A percentile compares a stretch with the other conserved stretches of the same genome.
These are phyloP conservation scores for Suillia variegata DNA, from an alignment of 2,888 invertebrate species.

Conservation along the genomic window DNA sequence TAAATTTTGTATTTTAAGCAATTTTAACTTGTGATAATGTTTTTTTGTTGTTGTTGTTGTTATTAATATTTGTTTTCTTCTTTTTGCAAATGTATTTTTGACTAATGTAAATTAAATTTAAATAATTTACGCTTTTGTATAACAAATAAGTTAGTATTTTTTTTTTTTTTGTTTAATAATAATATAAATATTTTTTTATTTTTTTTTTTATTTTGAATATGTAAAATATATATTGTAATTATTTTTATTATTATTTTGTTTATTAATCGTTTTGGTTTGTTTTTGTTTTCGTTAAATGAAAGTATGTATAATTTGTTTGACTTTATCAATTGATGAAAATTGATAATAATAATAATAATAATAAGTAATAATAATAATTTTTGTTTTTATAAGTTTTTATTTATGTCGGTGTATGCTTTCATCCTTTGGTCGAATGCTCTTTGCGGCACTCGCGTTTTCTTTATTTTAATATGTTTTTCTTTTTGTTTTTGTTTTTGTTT, in stretches of 20 bases:
- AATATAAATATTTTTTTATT: neutral
- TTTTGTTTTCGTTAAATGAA: conserved; percentile 8
- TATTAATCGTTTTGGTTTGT: neutral
- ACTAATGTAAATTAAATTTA: neutral
- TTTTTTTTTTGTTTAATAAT: neutral
- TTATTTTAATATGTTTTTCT: conserved; percentile 13
- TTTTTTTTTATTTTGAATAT: neutral
- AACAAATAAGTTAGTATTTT: neutral
- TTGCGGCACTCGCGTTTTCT: conserved; percentile 20
- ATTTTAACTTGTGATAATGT: no score
- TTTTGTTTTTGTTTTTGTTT: neutral
- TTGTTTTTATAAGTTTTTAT: conserved; percentile 40
- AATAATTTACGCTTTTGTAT: neutral
- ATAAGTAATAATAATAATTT: no score
- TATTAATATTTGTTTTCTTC: neutral
- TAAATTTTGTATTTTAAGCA: neutral
- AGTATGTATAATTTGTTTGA: conserved; percentile 7
- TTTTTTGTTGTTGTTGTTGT: neutral
- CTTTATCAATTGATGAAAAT: neutral
- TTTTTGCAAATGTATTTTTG: no score
- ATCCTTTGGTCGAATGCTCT: conserved; percentile 52
- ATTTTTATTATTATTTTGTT: neutral
- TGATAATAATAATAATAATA: neutral
- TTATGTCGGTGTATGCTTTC: conserved; percentile 55
- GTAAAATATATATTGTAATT: neutral